Base-by-base conservation (phyloP, 2,797 vertebrate genomes). In the Synaphobranchus kaupii region DNA sequence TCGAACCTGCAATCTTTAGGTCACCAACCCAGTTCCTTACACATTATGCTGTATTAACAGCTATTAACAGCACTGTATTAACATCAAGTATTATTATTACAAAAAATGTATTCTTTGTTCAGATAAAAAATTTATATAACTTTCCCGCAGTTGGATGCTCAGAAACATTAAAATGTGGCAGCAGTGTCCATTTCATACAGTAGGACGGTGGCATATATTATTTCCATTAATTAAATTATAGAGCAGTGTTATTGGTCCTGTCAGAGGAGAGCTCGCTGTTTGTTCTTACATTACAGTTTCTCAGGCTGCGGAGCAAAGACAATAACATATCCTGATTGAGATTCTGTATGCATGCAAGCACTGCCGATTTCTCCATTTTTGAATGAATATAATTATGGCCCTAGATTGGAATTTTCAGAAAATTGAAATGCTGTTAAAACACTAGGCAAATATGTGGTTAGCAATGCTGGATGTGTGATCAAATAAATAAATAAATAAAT, bases 391-490 rank as follows among this genome's bases (percentile, higher is more conserved):
- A 48, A 25, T 80, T 80, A 80, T 20, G 44, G 44, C 76, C 44
- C 17, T 48, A 80, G 76, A 80, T 47, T 80, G 22, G 39, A 48
- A 80, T 48, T 80, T 80, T 80, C 76, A 8, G 76, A 48, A 80
- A 47, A 48, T 25, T 22, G 44, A 48, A 80, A 44, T 25, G 17
- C 15, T 47, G 22, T 80, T 22, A 47, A 8, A 48, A 80, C 44
- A n/a, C 39, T 48, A 4, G 44, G 44, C 20, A 48, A 48, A 48
- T 47, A 48, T 25, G 22, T 0, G 85, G 73, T 56, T 84, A 7
- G 4, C 88, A 80, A 87, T 86, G 76, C 88, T 92, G 88, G 92
- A 93, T 92, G 93, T 93, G 93, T 89, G 90, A 87, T 39, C 54
- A 88, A 87, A 91, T 90, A 92, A 90, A 83, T 87, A 89, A 92